A percentile compares a stretch with the other conserved stretches of the same genome.
Evolutionary conservation across 53 echinoderm and acorn worm species (phyloP).

Genomic region (Zoroaster sp.): DNA sequence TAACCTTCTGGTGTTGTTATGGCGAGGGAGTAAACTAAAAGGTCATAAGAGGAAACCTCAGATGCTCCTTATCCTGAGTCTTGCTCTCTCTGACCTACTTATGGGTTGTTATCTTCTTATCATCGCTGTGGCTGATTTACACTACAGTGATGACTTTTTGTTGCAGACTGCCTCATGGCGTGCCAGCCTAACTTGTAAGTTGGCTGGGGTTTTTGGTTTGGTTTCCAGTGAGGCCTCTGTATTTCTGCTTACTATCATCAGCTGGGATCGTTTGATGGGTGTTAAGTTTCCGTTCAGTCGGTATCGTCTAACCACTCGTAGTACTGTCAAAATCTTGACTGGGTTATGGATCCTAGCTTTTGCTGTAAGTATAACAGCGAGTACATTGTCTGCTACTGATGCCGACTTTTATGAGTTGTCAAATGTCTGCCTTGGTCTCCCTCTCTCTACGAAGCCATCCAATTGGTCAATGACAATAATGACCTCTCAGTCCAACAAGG

Average conservation of each 20-base stretch:
- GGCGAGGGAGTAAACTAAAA: conserved; percentile 1
- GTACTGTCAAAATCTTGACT: not conserved
- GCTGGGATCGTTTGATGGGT: conserved; percentile 63
- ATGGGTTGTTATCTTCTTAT: conserved; percentile 70
- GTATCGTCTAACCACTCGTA: conserved; percentile 3
- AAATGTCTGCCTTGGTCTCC: conserved; percentile 72
- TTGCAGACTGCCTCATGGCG: conserved; percentile 59
- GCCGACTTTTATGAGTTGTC: conserved; percentile 57
- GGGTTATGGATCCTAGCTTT: conserved; percentile 58
- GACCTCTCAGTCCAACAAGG: not conserved
- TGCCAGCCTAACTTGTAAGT: conserved; percentile 40
- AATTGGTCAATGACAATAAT: not conserved
- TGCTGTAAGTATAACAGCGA: conserved; percentile 32
- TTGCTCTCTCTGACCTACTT: conserved; percentile 65
- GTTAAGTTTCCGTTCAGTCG: conserved; percentile 57
- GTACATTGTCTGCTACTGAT: conserved; percentile 12
- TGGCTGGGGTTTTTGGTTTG: conserved; percentile 58
- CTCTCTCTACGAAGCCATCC: conserved; percentile 48
- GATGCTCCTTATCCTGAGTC: conserved; percentile 62
- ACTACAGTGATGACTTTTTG: conserved; percentile 43
- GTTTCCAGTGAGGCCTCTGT: conserved; percentile 75
- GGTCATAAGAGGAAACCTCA: conserved; percentile 28
- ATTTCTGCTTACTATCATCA: conserved; percentile 66
- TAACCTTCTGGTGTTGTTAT: conserved; percentile 35
- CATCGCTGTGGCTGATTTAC: conserved; percentile 56